Evolutionary conservation across 1,140 invertebrate species (phyloP), one percentile per base, ranked within the genome.

Genomic region (Drosophila fuyamai): DNA sequence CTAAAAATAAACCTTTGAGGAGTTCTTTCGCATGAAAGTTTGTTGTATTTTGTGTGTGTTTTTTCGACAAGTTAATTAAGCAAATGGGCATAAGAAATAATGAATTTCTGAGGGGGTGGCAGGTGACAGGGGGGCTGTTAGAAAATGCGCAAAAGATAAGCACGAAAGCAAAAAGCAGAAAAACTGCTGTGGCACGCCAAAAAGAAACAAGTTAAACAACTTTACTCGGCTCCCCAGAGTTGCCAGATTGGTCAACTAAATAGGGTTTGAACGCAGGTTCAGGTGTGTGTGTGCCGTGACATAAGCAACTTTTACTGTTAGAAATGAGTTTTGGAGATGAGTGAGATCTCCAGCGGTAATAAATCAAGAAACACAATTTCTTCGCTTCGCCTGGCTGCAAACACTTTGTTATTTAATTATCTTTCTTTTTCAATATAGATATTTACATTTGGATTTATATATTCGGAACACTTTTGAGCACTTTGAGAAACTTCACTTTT

Each of bases 241-340:
- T 88, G 83, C 83, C 83, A 89, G 84, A 86, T 50, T 65, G 84
- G 51, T 77, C 58, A 66, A 68, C 63, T 71, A 74, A 85, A 58
- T 76, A 62, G 68, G 66, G 51, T 62, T 71, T 71, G n/a, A 55
- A 60, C 44, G 29, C 43, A 14, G 54, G 32, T 62, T 18, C 36
- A 10, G 41, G 29, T 61, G 18, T 72, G 23, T 63, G 61, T 72
- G 55, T 53, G 78, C 59, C 84, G 83, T 88, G 83, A 88, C 83
- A 88, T 88, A 88, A 88, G 83, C 84, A 88, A 88, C 83, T 88
- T 88, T 88, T 88, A 88, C 83, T 88, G 83, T 88, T 88, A 88
- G 83, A 88, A 88, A 89, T 88, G 76, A 73, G 86, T 62, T 78
- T 71, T 62, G 78, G 68, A 80, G 76, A 75, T 59, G 65, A 59